Percentiles rank a stretch among this genome's conserved stretches.
These are phyloP conservation scores for Drosophila equinoxialis DNA, from an alignment of 1,140 invertebrate genomes.

Conservation along the genomic window DNA sequence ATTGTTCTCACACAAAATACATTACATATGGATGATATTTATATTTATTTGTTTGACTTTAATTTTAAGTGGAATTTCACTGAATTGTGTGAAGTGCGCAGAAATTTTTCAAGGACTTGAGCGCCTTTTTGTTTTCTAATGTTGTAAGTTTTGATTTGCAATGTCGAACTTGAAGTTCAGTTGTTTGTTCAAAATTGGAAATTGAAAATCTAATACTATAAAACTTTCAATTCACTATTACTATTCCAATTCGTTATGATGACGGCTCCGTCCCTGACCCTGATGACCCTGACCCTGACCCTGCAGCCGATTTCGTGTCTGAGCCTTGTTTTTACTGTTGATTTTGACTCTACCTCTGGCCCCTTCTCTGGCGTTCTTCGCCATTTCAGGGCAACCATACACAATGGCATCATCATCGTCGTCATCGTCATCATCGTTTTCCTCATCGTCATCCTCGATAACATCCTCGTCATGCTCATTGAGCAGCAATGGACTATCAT, in stretches of 20 bases:
- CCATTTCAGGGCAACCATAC: constrained; percentile 15
- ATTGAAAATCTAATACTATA: background rate
- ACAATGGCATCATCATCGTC: constrained; percentile 8
- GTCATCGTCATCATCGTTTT: constrained; percentile 17
- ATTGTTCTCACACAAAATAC: background rate
- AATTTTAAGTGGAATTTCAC: background rate
- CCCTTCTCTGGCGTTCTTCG: constrained; percentile 7
- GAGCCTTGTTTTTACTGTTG: background rate
- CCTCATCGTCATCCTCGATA: constrained; percentile 66
- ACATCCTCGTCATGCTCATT: constrained; percentile 85
- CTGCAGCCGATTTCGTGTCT: background rate
- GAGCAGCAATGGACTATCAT: constrained; percentile 85
- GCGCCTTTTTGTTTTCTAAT: background rate
- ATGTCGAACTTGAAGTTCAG: background rate
- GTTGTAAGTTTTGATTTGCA: background rate
- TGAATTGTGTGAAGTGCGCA: background rate
- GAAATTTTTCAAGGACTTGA: background rate
- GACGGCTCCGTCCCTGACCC: background rate
- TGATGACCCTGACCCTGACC: background rate
- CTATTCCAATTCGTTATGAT: constrained; percentile 10
- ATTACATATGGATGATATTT: background rate
- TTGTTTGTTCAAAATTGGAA: background rate
- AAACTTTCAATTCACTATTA: background rate
- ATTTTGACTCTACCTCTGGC: background rate
- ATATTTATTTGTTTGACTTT: background rate